These are phyloP conservation scores for Papilio protenor DNA, from an alignment of 2,888 invertebrate species.

Conservation along the genomic window DNA sequence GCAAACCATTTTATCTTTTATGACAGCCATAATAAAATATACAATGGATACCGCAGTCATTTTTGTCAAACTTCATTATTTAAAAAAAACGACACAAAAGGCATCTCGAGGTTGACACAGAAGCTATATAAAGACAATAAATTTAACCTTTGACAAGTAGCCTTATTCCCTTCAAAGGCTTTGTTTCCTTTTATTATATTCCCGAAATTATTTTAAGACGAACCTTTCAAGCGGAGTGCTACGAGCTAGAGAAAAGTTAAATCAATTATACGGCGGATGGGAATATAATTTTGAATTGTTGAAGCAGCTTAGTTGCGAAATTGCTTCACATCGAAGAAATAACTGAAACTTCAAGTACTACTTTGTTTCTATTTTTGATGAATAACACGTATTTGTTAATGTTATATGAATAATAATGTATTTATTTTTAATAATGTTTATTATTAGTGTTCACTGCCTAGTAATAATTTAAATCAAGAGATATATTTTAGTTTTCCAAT, in stretches of 20 bases:
- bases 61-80: conserved; percentile 32
- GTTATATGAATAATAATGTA: neutral
- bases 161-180: conserved; percentile 42
- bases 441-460: too few species aligned
- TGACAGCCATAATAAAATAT: neutral
- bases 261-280: conserved; percentile 61
- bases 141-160: conserved; percentile 43
- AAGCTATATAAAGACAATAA: conserved; percentile 32
- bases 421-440: too few species aligned
- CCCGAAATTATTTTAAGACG: conserved; percentile 63
- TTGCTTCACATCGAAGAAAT: conserved; percentile 44
- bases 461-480: too few species aligned
- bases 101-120: conserved; percentile 23
- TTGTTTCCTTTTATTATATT: conserved; percentile 53
- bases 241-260: conserved; percentile 63
- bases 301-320: conserved; percentile 48
- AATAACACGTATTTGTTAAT: neutral
- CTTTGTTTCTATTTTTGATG: neutral
- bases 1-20: neutral
- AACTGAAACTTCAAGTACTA: neutral
- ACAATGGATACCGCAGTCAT: conserved; percentile 17
- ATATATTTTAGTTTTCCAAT: too few species aligned
- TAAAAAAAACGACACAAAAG: conserved; percentile 35
- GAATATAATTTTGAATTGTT: conserved; percentile 53
- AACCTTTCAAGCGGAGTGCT: conserved; percentile 70